Base-by-base conservation (phyloP, 2,113 vertebrate species). In the Apus apus region DNA sequence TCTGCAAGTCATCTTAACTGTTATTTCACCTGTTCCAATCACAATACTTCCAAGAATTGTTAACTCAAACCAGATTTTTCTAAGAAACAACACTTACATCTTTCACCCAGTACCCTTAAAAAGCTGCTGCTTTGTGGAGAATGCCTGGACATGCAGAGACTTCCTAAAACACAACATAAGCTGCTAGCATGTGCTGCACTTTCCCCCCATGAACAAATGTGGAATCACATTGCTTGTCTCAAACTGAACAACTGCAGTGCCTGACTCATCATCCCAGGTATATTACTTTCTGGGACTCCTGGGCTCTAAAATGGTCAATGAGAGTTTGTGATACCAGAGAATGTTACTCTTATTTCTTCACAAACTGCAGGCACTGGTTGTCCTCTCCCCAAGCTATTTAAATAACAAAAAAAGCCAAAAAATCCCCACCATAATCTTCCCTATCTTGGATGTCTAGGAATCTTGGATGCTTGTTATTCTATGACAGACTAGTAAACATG, bases 141-240 rank as follows among this genome's bases (percentile, higher is more conserved):
- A 78, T 3, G 2, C 11, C 26, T 0, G 0, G 9, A 27, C 0
- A 1, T 9, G 18, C 57, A 65, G 17, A 78, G 30, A 79, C 17
- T 11, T 74, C 34, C 57, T 56, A 34, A 87, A 82, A 45, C 7
- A 53, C 20, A 78, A 65, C 0, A 38, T 40, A 40, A 84, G 62
- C 29, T 70, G 17, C 15, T 50, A 18, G 22, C 21, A 78, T 54
- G 66, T 81, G 58, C 64, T 45, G 64, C 34, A 66, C 15, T 74
- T 54, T 79, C 18, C 10, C 27, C 22, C 13, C 32, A 17, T 9
- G 43, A 61, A 10, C 7, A 72, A 72, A 17, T 4, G 7, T 38
- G 9, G 34, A 60, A 38, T 62, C 36, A 32, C 0, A 1, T 4
- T 85, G 46, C 32, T 17, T 40, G n/a, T 32, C 23, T 51, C 34